phyloP scores from a whole-genome alignment of 2,888 invertebrate genomes.

The Malthinus flaveolus region DNA sequence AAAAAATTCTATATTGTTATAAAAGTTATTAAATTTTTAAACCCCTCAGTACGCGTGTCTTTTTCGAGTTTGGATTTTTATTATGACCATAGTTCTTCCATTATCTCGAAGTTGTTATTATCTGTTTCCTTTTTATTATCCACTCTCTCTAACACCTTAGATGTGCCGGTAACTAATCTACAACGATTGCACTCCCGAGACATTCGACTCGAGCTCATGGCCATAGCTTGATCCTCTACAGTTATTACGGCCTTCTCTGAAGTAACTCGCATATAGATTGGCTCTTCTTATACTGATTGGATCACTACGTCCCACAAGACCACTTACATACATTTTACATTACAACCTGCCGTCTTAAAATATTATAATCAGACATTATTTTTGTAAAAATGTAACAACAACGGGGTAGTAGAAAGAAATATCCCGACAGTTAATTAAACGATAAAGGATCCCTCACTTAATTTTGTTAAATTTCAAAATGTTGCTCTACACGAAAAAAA shows the following conservation, averaged over 20 bases:
- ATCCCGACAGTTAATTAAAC: conserved; percentile 18
- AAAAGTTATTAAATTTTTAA: too few species aligned
- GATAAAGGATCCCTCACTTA: conserved; percentile 7
- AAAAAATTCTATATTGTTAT: too few species aligned
- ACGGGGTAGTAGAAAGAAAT: not conserved
- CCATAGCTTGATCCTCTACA: conserved; percentile 34
- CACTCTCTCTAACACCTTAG: conserved; percentile 37
- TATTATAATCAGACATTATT: too few species aligned
- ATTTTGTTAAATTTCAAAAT: conserved; percentile 14
- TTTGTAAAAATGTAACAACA: not conserved
- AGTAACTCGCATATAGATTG: conserved; percentile 41
- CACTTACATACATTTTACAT: conserved; percentile 28
- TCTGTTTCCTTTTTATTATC: conserved; percentile 42
- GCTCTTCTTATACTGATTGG: conserved; percentile 38
- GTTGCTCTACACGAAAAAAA: conserved; percentile 11
- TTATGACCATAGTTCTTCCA: conserved; percentile 46
- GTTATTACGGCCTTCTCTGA: conserved; percentile 41
- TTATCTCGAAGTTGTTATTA: conserved; percentile 46
- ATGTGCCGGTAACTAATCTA: conserved; percentile 44
- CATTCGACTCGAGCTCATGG: conserved; percentile 33
- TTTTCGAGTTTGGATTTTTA: conserved; percentile 37
- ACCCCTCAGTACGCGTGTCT: conserved; percentile 1
- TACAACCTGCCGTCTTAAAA: not conserved
- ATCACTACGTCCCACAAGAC: conserved; percentile 37
- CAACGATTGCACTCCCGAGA: conserved; percentile 46